Evolutionary conservation across 2,888 invertebrate species (phyloP).

Genomic region (Polydrusus pterygomalis): DNA sequence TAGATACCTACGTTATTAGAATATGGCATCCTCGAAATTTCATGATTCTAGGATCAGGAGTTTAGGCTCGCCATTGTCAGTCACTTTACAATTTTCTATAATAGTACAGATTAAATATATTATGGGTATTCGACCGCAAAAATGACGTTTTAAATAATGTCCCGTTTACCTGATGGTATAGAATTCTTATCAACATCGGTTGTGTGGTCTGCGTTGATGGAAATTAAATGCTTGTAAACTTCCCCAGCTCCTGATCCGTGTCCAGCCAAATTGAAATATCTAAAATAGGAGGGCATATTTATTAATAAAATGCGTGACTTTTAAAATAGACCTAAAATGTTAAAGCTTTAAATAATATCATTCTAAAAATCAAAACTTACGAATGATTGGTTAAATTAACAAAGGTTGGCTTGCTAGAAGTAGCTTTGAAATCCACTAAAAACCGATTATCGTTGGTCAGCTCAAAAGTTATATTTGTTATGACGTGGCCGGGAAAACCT

Average conservation of each 20-base stretch:
- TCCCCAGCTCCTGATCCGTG: constrained; percentile 82
- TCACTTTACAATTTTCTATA: no score
- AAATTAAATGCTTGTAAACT: constrained; percentile 81
- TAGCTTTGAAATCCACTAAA: constrained; percentile 83
- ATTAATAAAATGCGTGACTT: neutral
- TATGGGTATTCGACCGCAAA: no score
- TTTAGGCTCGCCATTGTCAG: no score
- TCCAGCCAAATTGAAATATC: constrained; percentile 94
- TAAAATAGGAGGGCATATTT: constrained; percentile 7
- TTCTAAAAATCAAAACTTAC: constrained; percentile 28
- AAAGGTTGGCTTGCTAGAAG: constrained; percentile 85
- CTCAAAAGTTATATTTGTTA: constrained; percentile 81
- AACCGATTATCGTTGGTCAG: constrained; percentile 85
- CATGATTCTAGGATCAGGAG: no score
- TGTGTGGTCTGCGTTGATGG: constrained; percentile 85
- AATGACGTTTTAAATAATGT: no score
- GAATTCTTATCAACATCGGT: constrained; percentile 82
- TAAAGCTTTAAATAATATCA: neutral
- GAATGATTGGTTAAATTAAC: constrained; percentile 92
- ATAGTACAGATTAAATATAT: no score
- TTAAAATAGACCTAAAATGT: no score
- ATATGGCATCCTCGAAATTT: no score
- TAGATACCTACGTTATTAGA: no score
- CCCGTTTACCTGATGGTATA: constrained; percentile 81
- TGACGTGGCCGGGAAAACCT: constrained; percentile 91